Base-by-base conservation (phyloP, 1,140 invertebrate genomes). In the Lasaia peninsularis region DNA sequence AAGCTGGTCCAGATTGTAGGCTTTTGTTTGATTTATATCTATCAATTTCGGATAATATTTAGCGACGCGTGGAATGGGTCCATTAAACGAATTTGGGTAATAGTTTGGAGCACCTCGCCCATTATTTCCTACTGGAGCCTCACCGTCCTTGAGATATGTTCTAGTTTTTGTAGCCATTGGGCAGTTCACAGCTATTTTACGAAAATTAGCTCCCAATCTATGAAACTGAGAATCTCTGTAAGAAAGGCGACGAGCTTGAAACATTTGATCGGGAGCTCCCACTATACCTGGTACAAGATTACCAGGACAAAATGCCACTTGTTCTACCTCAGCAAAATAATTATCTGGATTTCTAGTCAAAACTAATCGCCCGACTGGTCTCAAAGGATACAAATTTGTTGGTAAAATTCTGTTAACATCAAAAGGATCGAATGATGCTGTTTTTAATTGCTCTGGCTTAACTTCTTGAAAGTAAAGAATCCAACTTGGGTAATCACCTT, bases 71-170 rank as follows among this genome's bases (percentile, higher is more conserved):
- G 91, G 90, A n/a, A 90, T 75, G 0, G 96, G 95, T 0, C 96
- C 96, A 55, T 86, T 84, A 79, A 98, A 99, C 64, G 96, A 97
- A 83, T 98, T 98, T 0, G 97, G 97, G 86, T 92, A 97, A 80
- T 98, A 98, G 86, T 98, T 98, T 2, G 97, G 97, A 8, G 94
- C 93, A 48, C 94, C 94, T 60, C 88, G 92, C 89, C 93, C 91
- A 66, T 92, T 93, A 52, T 91, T 82, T 66, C 91, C 82, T 16
- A 90, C 70, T 5, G 91, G 89, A 86, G 93, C 92, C n/a, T 89
- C 81, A 1, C 97, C 97, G 86, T 98, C 97, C 14, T 96, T 91
- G 77, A 96, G 94, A 77, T 95, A 1, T 1, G 35, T 52, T 12
- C 32, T 24, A 10, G 44, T 10, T n/a, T 33, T 37, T 1, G 16